Conservation (phyloP, 1,140 invertebrate species). For the Tetraneura akinire region DNA sequence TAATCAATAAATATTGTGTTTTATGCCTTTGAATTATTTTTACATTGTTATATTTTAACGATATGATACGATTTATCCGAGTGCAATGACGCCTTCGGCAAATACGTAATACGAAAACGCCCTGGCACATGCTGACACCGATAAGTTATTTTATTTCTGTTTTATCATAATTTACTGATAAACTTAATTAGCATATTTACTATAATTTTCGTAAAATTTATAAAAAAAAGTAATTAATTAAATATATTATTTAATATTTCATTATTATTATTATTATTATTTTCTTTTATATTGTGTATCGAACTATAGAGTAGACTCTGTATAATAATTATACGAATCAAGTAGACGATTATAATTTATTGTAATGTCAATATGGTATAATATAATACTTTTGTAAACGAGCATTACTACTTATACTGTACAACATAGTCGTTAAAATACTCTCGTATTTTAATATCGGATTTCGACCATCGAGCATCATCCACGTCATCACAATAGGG, state of each 20-base stretch:
- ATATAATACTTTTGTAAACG: too few relatives aligned
- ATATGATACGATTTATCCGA: too few relatives aligned
- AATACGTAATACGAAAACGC: slow-evolving; percentile 14
- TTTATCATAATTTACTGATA: not conserved
- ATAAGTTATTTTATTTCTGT: not conserved
- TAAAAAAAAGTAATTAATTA: too few relatives aligned
- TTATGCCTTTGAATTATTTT: not conserved
- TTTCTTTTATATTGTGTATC: too few relatives aligned
- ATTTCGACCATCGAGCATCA: too few relatives aligned
- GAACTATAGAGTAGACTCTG: too few relatives aligned
- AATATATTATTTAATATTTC: not conserved
- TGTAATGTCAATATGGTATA: not conserved
- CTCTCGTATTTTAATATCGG: too few relatives aligned
- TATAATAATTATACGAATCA: too few relatives aligned
- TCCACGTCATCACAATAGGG: slow-evolving; percentile 11
- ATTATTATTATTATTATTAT: too few relatives aligned
- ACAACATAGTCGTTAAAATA: not conserved
- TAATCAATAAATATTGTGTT: not conserved
- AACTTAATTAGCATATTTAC: not conserved
- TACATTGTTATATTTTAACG: not conserved
- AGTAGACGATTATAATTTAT: too few relatives aligned
- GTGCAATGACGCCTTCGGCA: not conserved
- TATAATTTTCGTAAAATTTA: not conserved
- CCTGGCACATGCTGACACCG: slow-evolving; percentile 17
- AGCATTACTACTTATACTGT: too few relatives aligned